These are phyloP conservation scores for Silurus lanzhouensis DNA, from an alignment of 2,797 vertebrate genomes.

Conservation along the genomic window DNA sequence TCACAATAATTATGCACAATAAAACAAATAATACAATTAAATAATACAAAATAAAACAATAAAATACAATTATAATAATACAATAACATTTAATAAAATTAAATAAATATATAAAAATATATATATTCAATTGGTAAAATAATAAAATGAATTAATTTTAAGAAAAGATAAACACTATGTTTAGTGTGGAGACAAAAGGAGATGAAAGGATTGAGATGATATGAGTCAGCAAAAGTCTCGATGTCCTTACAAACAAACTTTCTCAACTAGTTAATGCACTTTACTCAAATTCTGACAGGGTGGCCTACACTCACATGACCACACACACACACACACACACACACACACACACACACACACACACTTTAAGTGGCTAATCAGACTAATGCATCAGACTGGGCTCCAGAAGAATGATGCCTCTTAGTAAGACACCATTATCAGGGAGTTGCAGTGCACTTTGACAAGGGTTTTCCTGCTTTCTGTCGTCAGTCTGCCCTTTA, in stretches of 20 bases:
- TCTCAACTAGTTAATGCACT: not conserved
- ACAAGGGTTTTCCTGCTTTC: slow-evolving; percentile 5
- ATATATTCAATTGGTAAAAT: too few relatives aligned
- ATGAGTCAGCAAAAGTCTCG: not conserved
- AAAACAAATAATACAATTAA: too few relatives aligned
- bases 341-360: not conserved
- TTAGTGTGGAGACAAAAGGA: not conserved
- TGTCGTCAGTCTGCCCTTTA: slow-evolving; percentile 3
- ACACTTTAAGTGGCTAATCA: slow-evolving; percentile 13
- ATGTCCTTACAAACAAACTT: not conserved
- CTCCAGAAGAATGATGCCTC: slow-evolving; percentile 11
- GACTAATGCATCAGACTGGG: slow-evolving; percentile 17
- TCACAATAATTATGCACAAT: too few relatives aligned
- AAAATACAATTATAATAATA: too few relatives aligned
- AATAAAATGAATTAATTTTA: too few relatives aligned
- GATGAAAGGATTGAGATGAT: not conserved
- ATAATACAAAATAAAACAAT: too few relatives aligned
- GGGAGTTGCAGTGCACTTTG: not conserved
- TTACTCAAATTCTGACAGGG: not conserved
- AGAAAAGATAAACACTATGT: too few relatives aligned
- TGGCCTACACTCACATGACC: not conserved
- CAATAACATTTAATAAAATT: too few relatives aligned
- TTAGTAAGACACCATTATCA: slow-evolving; percentile 13
- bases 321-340: not conserved
- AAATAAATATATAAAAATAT: too few relatives aligned